Conservation (phyloP, 1,140 invertebrate species). For the Dinoponera quadriceps region DNA sequence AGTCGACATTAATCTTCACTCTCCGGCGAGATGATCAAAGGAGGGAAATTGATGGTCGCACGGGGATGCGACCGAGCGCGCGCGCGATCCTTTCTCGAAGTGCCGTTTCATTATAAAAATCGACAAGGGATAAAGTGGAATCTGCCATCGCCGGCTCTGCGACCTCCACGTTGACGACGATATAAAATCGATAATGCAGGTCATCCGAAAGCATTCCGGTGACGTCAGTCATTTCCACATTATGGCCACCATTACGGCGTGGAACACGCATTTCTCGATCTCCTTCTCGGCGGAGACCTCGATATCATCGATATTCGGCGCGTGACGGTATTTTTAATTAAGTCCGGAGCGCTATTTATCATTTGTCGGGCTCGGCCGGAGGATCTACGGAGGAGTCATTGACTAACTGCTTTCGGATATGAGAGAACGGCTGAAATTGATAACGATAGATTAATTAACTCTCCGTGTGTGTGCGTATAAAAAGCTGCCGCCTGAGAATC, state of each 20-base stretch:
- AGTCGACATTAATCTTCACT: constrained; percentile 71
- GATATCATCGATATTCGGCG: constrained; percentile 75
- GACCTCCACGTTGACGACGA: constrained; percentile 38
- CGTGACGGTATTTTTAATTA: constrained; percentile 79
- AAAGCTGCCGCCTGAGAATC: neutral
- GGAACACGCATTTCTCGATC: constrained; percentile 51
- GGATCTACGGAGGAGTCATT: constrained; percentile 62
- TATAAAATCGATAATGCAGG: constrained; percentile 69
- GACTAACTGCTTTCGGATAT: constrained; percentile 67
- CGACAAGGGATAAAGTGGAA: constrained; percentile 55
- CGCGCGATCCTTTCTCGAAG: constrained; percentile 34
- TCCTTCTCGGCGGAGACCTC: constrained; percentile 26
- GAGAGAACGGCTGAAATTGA: constrained; percentile 43
- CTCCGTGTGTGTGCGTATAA: neutral
- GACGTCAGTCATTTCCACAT: constrained; percentile 68
- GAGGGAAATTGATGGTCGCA: constrained; percentile 70
- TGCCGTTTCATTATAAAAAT: constrained; percentile 76
- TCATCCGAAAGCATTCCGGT: constrained; percentile 56
- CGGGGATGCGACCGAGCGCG: constrained; percentile 48
- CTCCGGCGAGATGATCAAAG: constrained; percentile 62
- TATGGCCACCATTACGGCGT: constrained; percentile 59
- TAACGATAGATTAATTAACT: constrained; percentile 53
- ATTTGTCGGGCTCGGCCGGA: constrained; percentile 36
- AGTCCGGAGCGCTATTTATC: constrained; percentile 68
- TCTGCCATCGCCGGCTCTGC: constrained; percentile 40